Evolutionary conservation across 2,113 vertebrate genomes (phyloP), one percentile per base, ranked within the genome.

Genomic region (Ictidomys tridecemlineatus): DNA sequence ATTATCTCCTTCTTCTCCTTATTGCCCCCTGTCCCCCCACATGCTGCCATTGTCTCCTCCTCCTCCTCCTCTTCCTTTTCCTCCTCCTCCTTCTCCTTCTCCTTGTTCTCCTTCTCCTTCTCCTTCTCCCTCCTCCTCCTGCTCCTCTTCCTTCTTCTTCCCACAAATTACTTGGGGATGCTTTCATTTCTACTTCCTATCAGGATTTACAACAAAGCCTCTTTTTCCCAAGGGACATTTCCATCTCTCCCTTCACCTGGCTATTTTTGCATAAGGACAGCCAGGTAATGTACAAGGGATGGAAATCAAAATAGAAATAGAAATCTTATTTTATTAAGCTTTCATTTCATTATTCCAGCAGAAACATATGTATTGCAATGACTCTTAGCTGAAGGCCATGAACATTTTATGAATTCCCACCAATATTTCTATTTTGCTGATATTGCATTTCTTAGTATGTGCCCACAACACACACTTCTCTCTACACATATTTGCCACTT

Each of bases 241-340:
- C n/a, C 20, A 4, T 11, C 30, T 73, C 12, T 22, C 48, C 69
- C 14, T 45, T 82, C 53, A 34, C n/a, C 10, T 90, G 45, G 20
- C 4, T 72, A 8, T 32, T 73, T 92, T 63, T 69, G 26, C 18
- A 80, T 63, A 76, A 79, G 70, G 26, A n/a, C 30, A 79, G 17
- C 56, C 74, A 24, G 20, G 16, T 34, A 76, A 91, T 13, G 34
- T 34, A 42, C 4, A 32, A 39, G 28, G n/a, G 2, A 80, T 24
- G 76, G 73, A 92, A 79, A 69, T 86, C 53, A 78, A 93, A 96
- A 83, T 58, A 79, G 72, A 92, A 85, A 32, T 22, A 73, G 58
- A 96, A 80, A 80, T 84, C 18, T 63, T 32, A 24, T 65, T 85
- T 30, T 20, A 87, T 53, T 58, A 18, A 37, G 65, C 42, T 91